Percentiles rank a stretch among this genome's conserved stretches.
These are phyloP conservation scores for Dorcus parallelipipedus DNA, from an alignment of 2,888 invertebrate species.

Conservation along the genomic window DNA sequence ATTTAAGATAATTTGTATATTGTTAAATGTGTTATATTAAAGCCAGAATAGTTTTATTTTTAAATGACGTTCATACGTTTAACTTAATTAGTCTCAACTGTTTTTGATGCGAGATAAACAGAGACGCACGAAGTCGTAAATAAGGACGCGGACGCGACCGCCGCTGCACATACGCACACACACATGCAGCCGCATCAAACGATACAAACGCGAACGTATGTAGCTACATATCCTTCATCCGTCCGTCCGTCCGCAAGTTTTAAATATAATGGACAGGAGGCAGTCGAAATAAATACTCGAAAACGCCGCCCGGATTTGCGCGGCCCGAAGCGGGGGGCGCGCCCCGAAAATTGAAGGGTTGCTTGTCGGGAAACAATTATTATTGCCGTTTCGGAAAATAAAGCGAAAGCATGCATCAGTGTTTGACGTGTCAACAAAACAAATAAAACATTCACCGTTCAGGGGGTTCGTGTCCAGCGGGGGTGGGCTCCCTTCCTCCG, in stretches of 20 bases:
- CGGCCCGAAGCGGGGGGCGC: too few species aligned
- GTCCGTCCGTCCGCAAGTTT: too few species aligned
- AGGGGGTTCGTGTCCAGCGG: conserved; percentile 44
- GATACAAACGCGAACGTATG: too few species aligned
- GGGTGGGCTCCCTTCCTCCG: conserved; percentile 45
- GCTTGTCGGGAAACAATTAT: too few species aligned
- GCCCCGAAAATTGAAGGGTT: too few species aligned
- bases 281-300: too few species aligned
- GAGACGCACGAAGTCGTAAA: neutral
- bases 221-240: too few species aligned
- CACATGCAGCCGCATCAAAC: too few species aligned
- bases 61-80: conserved; percentile 7
- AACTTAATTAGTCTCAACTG: conserved; percentile 10
- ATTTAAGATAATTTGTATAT: conserved; percentile 29
- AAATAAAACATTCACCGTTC: conserved; percentile 42
- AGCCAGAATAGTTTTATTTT: conserved; percentile 2
- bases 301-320: too few species aligned
- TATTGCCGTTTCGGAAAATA: neutral
- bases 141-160: too few species aligned
- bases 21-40: conserved; percentile 23
- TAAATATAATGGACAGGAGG: too few species aligned
- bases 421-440: neutral
- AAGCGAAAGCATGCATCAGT: neutral
- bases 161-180: too few species aligned
- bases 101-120: neutral